Conservation (phyloP, 2,888 invertebrate species). For the Ditula angustiorana region DNA sequence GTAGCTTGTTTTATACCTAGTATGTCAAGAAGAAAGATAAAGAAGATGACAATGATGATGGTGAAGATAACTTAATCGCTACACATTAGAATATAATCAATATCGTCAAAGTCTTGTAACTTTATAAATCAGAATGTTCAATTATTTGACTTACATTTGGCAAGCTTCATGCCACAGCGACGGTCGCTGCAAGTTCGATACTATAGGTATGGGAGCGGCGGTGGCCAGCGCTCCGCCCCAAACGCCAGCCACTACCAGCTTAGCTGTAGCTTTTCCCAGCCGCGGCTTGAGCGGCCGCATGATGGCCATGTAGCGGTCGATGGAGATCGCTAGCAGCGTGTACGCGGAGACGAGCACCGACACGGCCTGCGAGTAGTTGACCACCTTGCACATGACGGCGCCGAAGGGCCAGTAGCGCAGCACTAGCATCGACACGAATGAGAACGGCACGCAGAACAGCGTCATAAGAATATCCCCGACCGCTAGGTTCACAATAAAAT, state of each 20-base stretch:
- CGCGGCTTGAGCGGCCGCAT: slow-evolving; percentile 92
- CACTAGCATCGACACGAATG: slow-evolving; percentile 89
- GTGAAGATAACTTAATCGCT: too few species aligned
- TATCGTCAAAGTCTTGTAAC: too few species aligned
- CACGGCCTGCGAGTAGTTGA: slow-evolving; percentile 89
- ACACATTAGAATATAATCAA: too few species aligned
- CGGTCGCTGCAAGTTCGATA: slow-evolving; percentile 86
- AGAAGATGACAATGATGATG: too few species aligned
- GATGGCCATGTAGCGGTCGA: slow-evolving; percentile 93
- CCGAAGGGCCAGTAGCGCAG: slow-evolving; percentile 93
- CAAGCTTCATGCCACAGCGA: slow-evolving; percentile 83
- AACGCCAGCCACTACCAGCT: slow-evolving; percentile 86
- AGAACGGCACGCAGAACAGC: slow-evolving; percentile 92
- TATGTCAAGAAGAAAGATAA: too few species aligned
- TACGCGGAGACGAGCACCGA: slow-evolving; percentile 91
- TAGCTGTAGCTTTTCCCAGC: slow-evolving; percentile 87
- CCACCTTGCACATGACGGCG: slow-evolving; percentile 88
- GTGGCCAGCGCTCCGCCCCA: slow-evolving; percentile 90
- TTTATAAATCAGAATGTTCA: too few species aligned
- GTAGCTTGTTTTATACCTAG: too few species aligned
- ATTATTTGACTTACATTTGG: slow-evolving; percentile 68
- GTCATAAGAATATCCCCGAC: slow-evolving; percentile 93
- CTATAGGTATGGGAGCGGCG: slow-evolving; percentile 90
- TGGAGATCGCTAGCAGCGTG: slow-evolving; percentile 92
- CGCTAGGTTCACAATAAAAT: slow-evolving; percentile 92